Evolutionary conservation across 1,140 invertebrate species (phyloP), one percentile per base, ranked within the genome.

Genomic region (Pogonomyrmex californicus): DNA sequence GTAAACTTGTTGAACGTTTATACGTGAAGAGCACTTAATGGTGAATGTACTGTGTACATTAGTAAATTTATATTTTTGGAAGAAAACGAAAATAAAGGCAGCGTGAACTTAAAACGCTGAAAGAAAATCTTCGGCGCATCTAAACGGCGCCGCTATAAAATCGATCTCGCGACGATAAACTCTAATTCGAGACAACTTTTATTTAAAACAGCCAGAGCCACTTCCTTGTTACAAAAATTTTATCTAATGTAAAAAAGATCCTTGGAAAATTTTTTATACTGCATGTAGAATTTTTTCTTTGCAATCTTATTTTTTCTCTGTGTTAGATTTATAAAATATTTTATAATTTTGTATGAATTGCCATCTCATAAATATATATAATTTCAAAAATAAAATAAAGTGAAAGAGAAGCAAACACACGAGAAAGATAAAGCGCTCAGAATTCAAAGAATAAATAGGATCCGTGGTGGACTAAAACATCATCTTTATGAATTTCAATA

Each of bases 21-120:
- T 91, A 76, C 62, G 81, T 63, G 66, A 77, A 82, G 75, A 86
- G 56, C 65, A 54, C 86, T 88, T 77, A 90, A 88, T 87, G 87
- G 70, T 87, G 63, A 90, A 60, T 92, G 91, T 92, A 93, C 86
- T 92, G 91, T 93, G 92, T 93, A 92, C 87, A 94, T 92, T 91
- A 92, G 91, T 91, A 92, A 94, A 94, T 94, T 94, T 94, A 94
- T 94, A 94, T 94, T 94, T 94, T 94, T 94, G 94, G 94, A 94
- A 91, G 79, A 91, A 88, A 86, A 89, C 86, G 90, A 88, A 91
- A 87, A 89, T 86, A 86, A 89, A 30, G 83, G 38, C 75, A 68
- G 81, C 76, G 62, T 56, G 17, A 62, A 81, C 38, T 51, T 38
- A 41, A 33, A 49, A 68, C 63, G 58, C 14, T 23, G 38, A 23